These are phyloP conservation scores for Drosophila punjabiensis DNA, from an alignment of 1,140 invertebrate species.

Conservation along the genomic window DNA sequence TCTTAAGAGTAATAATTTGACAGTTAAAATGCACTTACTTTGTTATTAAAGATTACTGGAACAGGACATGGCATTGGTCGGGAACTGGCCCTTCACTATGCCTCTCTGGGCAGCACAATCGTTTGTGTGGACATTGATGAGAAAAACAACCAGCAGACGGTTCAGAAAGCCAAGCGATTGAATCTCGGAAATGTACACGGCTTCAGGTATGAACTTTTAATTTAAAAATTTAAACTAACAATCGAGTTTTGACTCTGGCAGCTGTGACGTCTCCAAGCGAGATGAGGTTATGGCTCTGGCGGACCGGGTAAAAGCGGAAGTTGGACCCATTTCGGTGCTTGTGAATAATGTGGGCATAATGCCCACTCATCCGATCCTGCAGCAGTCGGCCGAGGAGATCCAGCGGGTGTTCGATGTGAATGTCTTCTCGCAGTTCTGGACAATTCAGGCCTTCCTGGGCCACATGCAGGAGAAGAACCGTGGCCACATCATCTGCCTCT, in stretches of 20 bases:
- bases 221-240: neutral
- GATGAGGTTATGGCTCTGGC: conserved; percentile 87
- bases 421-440: conserved; percentile 91
- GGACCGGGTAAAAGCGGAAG: conserved; percentile 87
- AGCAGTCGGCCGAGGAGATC: conserved; percentile 88
- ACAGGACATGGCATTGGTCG: conserved; percentile 96
- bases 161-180: conserved; percentile 86
- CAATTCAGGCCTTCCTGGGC: conserved; percentile 91
- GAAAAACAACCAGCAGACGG: conserved; percentile 89
- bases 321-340: conserved; percentile 89
- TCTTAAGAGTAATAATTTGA: neutral
- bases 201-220: conserved; percentile 86
- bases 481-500: conserved; percentile 93
- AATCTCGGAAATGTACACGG: conserved; percentile 86
- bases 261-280: conserved; percentile 90
- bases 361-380: conserved; percentile 88
- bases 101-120: conserved; percentile 90
- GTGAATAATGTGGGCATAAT: conserved; percentile 94
- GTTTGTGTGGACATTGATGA: conserved; percentile 96
- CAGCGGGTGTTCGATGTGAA: conserved; percentile 90
- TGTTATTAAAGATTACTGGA: conserved; percentile 91
- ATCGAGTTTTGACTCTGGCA: conserved; percentile 51
- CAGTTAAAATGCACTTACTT: neutral
- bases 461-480: conserved; percentile 90
- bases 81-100: conserved; percentile 93